phyloP scores from a whole-genome alignment of 92 coral and sea anemone genomes.

The Heteractis magnifica region DNA sequence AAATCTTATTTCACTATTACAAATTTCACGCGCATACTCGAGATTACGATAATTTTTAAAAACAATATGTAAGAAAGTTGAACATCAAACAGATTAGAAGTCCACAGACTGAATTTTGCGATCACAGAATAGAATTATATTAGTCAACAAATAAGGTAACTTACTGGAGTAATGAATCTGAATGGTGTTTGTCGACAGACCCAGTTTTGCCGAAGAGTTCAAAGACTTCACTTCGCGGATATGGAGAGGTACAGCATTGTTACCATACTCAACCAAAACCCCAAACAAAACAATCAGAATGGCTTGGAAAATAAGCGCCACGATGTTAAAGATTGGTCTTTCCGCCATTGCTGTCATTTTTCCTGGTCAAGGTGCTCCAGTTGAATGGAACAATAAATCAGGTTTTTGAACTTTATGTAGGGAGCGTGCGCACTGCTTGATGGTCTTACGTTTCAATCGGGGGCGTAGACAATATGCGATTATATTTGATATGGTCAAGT shows the following conservation, averaged over 20 bases:
- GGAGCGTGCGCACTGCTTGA: no score
- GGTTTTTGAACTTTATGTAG: no score
- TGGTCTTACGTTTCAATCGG: no score
- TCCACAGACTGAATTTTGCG: not conserved
- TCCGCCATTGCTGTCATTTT: not conserved
- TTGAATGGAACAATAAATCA: no score
- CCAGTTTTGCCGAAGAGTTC: not conserved
- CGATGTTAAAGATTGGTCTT: slow-evolving; percentile 48
- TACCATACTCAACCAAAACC: slow-evolving; percentile 69
- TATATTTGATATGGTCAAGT: no score
- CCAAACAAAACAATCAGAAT: slow-evolving; percentile 67
- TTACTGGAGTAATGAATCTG: slow-evolving; percentile 23
- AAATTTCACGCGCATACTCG: no score
- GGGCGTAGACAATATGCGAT: no score
- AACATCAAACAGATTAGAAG: no score
- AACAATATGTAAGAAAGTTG: no score
- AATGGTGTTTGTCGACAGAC: slow-evolving; percentile 7
- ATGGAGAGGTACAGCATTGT: slow-evolving; percentile 65
- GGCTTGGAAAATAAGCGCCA: slow-evolving; percentile 58
- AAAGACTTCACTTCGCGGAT: slow-evolving; percentile 3
- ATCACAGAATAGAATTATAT: not conserved
- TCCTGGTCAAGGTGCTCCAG: not conserved
- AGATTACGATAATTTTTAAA: no score
- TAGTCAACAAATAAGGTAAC: not conserved
- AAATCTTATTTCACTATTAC: no score